Evolutionary conservation across 2,888 invertebrate genomes (phyloP).

Genomic region (Linyphia triangularis): DNA sequence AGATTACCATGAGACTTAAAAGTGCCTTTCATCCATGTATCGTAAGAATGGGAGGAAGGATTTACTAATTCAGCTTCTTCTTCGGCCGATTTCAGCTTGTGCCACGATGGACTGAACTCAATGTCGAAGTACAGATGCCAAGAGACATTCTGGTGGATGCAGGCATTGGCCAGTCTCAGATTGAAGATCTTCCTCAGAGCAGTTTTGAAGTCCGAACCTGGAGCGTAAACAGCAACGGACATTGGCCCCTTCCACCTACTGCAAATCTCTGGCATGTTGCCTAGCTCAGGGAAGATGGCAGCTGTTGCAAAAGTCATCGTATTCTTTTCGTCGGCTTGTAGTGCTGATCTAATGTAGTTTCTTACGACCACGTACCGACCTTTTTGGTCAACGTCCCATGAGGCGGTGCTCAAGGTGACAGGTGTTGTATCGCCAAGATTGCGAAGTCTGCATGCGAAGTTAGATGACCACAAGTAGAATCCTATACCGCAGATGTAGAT

Average conservation of each 20-base stretch:
- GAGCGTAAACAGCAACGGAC: slow-evolving; percentile 86
- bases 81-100: slow-evolving; percentile 70
- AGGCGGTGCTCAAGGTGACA: neutral
- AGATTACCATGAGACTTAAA: slow-evolving; percentile 80
- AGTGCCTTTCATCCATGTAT: slow-evolving; percentile 38
- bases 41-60: slow-evolving; percentile 8
- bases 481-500: slow-evolving; percentile 64
- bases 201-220: slow-evolving; percentile 84
- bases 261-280: slow-evolving; percentile 85
- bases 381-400: slow-evolving; percentile 73
- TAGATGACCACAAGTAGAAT: slow-evolving; percentile 61
- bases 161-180: slow-evolving; percentile 83
- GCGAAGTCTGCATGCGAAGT: slow-evolving; percentile 44
- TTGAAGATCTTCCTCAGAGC: slow-evolving; percentile 84
- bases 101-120: slow-evolving; percentile 69
- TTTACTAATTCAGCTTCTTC: slow-evolving; percentile 54
- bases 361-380: slow-evolving; percentile 68
- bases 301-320: slow-evolving; percentile 86
- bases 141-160: slow-evolving; percentile 89
- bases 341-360: slow-evolving; percentile 69
- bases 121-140: slow-evolving; percentile 94
- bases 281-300: slow-evolving; percentile 86
- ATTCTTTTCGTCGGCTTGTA: neutral
- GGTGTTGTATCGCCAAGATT: slow-evolving; percentile 29
- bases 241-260: slow-evolving; percentile 87